These are phyloP conservation scores for Carapus acus DNA, from an alignment of 2,797 vertebrate genomes.

Conservation along the genomic window DNA sequence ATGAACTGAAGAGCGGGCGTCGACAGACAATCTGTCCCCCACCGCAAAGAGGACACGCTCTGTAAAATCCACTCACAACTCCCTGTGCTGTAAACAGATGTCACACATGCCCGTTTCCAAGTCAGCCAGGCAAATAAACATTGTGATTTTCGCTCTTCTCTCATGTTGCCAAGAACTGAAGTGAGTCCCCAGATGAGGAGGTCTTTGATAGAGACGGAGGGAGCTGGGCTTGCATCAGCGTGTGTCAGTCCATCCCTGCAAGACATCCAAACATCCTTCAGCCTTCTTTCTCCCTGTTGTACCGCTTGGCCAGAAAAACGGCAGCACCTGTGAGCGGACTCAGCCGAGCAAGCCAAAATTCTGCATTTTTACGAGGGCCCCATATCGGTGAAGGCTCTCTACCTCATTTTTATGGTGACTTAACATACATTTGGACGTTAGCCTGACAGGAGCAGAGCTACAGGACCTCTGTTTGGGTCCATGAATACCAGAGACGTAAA, in stretches of 20 bases:
- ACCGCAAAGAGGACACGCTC: slow-evolving; percentile 26
- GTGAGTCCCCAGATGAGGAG: slow-evolving; percentile 36
- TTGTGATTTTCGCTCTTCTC: slow-evolving; percentile 52
- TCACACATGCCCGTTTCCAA: slow-evolving; percentile 10
- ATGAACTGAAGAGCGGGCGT: slow-evolving; percentile 13
- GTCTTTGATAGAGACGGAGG: slow-evolving; percentile 50
- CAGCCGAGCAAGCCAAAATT: slow-evolving; percentile 1
- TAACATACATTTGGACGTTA: neutral
- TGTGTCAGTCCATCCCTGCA: slow-evolving; percentile 9
- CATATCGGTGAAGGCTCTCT: too few relatives aligned
- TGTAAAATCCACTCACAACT: slow-evolving; percentile 19
- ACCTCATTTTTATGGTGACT: too few relatives aligned
- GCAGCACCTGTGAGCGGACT: slow-evolving; percentile 15
- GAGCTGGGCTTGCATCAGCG: slow-evolving; percentile 33
- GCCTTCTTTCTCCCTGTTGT: slow-evolving; percentile 12
- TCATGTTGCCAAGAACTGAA: slow-evolving; percentile 55
- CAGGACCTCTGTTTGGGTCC: slow-evolving; percentile 6
- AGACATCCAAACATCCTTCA: slow-evolving; percentile 15
- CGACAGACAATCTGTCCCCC: slow-evolving; percentile 34
- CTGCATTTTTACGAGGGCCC: slow-evolving; percentile 6
- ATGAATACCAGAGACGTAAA: slow-evolving; percentile 21
- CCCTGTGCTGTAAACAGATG: slow-evolving; percentile 23
- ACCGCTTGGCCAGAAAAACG: neutral
- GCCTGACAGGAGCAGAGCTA: slow-evolving; percentile 1
- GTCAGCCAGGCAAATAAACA: slow-evolving; percentile 45